phyloP scores from a whole-genome alignment of 2,888 invertebrate genomes.

The Tuberolachnus salignus region DNA sequence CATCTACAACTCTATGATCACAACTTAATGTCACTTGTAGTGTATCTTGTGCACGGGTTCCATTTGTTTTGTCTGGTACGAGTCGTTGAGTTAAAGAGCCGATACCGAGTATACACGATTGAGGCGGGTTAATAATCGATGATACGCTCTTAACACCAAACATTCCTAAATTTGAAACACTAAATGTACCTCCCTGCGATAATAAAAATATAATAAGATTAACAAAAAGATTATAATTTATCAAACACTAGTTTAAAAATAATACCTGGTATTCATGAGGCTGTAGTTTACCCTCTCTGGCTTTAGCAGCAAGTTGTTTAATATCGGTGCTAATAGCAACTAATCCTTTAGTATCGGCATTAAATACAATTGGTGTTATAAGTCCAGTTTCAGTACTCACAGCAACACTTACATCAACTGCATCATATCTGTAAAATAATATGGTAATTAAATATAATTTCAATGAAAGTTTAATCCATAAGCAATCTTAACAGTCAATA shows the following conservation, averaged over 20 bases:
- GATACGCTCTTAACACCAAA: slow-evolving; percentile 86
- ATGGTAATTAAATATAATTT: neutral
- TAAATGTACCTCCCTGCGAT: slow-evolving; percentile 86
- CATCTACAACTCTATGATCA: slow-evolving; percentile 97
- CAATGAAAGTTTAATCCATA: neutral
- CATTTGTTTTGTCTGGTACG: slow-evolving; percentile 72
- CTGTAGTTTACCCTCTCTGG: slow-evolving; percentile 85
- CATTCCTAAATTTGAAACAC: slow-evolving; percentile 95
- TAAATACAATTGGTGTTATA: slow-evolving; percentile 94
- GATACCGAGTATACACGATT: slow-evolving; percentile 90
- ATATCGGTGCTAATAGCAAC: slow-evolving; percentile 81
- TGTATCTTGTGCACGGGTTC: slow-evolving; percentile 65
- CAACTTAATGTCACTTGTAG: slow-evolving; percentile 93
- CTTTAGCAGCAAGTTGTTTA: slow-evolving; percentile 81
- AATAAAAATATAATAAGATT: neutral
- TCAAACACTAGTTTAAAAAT: neutral
- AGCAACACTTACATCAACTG: slow-evolving; percentile 95
- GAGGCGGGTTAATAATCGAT: slow-evolving; percentile 96
- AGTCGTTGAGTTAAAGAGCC: slow-evolving; percentile 80
- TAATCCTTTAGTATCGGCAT: slow-evolving; percentile 88
- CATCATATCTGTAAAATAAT: slow-evolving; percentile 72
- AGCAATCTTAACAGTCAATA: too few relatives aligned
- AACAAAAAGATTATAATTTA: neutral
- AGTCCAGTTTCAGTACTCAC: slow-evolving; percentile 94
- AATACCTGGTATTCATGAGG: slow-evolving; percentile 87